Base-by-base conservation (phyloP, 2,888 invertebrate species). In the Deilephila porcellus region DNA sequence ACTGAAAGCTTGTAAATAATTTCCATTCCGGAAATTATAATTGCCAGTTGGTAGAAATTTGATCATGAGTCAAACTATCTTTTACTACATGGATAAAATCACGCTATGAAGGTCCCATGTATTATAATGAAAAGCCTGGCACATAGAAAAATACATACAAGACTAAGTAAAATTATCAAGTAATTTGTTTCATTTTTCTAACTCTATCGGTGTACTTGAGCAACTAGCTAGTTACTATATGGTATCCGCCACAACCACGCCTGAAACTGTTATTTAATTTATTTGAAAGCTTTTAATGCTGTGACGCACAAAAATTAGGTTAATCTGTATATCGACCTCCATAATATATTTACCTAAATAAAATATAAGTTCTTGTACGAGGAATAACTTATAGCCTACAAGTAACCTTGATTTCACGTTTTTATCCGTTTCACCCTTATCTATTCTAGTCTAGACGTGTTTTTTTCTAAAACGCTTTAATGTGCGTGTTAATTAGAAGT, bases 241-340 rank as follows among this genome's bases (percentile, higher is more conserved):
- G 25, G 63, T 72, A 53, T 53, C 76, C 82, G 79, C 80, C 82
- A 84, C 78, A 83, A 89, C 83, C 88, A 85, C 86, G 84, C 86
- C 90, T 87, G 81, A 85, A 88, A 86, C 83, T 56, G 80, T 88
- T 88, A 88, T 89, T 90, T 90, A 91, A 92, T 92, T 90, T 91
- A 88, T 90, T 89, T 91, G 87, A 92, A 92, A 92, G 91, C 90
- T 89, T 90, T 90, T 90, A 90, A 89, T 90, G 89, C 81, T 81
- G 79, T 80, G 79, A 84, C 84, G 85, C 81, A 87, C 83, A 84
- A 86, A 80, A 87, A 87, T 82, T 84, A 81, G 87, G 86, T 84
- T 88, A 88, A 90, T 90, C 88, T 82, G 85, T 88, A 85, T 81
- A 81, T 37, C 34, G 72, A 60, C 67, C 67, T 67, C 25, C 64